Percentiles rank a stretch among this genome's conserved stretches.
Conservation (phyloP, 2,113 vertebrate species). For the Chrysemys picta region DNA sequence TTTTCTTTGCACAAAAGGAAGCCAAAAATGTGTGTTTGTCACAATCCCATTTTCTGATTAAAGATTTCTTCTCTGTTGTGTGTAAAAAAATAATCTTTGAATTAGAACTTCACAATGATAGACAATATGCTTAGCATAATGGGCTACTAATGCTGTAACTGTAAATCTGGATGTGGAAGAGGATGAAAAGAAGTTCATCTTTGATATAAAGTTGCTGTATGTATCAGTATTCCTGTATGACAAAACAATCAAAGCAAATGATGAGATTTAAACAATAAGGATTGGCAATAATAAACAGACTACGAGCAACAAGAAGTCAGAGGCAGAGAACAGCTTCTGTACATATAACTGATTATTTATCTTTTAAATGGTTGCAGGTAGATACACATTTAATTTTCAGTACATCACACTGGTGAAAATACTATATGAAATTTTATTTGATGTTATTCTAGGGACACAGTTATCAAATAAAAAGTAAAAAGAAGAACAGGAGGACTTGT, state of each 20-base stretch:
- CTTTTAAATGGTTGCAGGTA: background rate
- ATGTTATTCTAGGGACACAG: background rate
- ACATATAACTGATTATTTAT: background rate
- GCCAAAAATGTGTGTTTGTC: background rate
- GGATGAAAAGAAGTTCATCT: background rate
- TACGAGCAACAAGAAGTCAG: background rate
- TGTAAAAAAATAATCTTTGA: conserved; percentile 6
- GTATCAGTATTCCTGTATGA: background rate
- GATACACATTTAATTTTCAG: background rate
- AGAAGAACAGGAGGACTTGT: too few relatives aligned
- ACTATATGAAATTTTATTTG: background rate
- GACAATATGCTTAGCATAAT: background rate
- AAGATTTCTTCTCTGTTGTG: background rate
- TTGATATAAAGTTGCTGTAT: background rate
- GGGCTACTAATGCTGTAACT: background rate
- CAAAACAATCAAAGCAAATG: background rate
- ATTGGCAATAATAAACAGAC: background rate
- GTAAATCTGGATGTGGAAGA: background rate
- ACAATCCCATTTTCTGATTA: background rate
- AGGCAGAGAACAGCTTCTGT: background rate
- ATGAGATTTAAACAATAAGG: background rate
- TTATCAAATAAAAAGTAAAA: background rate
- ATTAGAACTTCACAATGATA: conserved; percentile 4
- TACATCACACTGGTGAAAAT: background rate
- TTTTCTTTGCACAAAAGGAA: conserved; percentile 43